These are phyloP conservation scores for Sorex araneus DNA, from an alignment of 2,113 vertebrate genomes.

Conservation along the genomic window DNA sequence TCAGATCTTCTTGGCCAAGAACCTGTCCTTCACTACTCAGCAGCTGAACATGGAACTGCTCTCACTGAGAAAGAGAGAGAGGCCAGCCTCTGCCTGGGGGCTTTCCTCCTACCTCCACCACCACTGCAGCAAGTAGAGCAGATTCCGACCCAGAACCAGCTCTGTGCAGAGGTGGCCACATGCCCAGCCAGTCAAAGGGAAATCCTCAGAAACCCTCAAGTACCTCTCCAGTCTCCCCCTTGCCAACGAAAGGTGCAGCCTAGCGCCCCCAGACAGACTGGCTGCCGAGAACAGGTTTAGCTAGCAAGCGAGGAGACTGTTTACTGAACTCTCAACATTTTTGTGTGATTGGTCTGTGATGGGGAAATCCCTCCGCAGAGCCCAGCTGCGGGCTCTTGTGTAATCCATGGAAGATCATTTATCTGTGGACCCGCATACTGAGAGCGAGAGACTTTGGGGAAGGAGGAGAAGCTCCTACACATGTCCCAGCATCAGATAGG, in stretches of 20 bases:
- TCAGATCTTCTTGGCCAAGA: neutral
- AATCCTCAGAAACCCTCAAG: no score
- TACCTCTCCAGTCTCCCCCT: neutral
- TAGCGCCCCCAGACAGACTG: neutral
- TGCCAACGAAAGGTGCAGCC: neutral
- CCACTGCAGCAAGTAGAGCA: neutral
- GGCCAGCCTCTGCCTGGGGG: neutral
- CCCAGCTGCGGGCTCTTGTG: no score
- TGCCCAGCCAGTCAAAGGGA: neutral
- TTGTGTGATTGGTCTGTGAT: neutral
- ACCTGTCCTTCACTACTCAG: neutral
- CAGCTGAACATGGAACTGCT: neutral
- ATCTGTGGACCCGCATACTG: no score
- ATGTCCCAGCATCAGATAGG: no score
- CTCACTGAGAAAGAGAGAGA: neutral
- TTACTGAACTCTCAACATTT: neutral
- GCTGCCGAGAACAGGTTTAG: neutral
- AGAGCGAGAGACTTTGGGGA: no score
- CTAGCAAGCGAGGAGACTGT: neutral
- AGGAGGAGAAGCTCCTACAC: no score
- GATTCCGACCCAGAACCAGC: neutral
- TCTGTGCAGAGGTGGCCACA: neutral
- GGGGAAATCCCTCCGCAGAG: no score
- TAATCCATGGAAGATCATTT: no score
- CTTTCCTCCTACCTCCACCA: neutral